Conservation (phyloP, 2,888 invertebrate genomes). For the Chalcis sispes region DNA sequence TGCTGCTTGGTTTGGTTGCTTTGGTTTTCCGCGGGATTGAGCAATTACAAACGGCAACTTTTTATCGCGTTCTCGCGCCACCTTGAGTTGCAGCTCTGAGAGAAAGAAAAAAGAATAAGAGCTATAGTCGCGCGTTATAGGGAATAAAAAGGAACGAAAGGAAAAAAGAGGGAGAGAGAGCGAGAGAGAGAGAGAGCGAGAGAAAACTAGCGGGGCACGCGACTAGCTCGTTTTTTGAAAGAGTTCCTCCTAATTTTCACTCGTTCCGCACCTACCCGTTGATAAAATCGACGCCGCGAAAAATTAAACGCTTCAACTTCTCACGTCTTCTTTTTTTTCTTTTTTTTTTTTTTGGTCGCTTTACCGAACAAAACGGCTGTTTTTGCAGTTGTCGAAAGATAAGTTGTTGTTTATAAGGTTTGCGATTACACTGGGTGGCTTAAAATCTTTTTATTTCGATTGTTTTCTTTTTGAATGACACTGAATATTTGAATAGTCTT, state of each 20-base stretch:
- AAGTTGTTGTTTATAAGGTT: conserved; percentile 7
- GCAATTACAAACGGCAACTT: conserved; percentile 18
- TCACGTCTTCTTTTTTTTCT: neutral
- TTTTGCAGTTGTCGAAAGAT: conserved; percentile 34
- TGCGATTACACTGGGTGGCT: no score
- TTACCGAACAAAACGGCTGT: neutral
- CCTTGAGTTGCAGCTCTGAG: no score
- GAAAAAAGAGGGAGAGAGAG: neutral
- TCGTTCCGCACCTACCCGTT: neutral
- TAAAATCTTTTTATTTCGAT: no score
- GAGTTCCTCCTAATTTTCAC: conserved; percentile 30
- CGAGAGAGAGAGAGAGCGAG: neutral
- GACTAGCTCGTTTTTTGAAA: conserved; percentile 51
- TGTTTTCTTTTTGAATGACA: no score
- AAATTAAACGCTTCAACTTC: conserved; percentile 42
- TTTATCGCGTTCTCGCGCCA: neutral
- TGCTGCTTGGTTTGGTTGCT: no score
- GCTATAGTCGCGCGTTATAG: no score
- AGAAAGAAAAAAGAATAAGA: neutral
- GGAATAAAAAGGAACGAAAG: no score
- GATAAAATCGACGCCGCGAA: conserved; percentile 40
- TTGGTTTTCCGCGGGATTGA: no score
- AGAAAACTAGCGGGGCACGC: conserved; percentile 15
- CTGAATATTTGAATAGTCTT: no score
- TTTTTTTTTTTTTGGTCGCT: neutral